Evolutionary conservation across 2,797 vertebrate genomes (phyloP), one percentile per base, ranked within the genome.

Genomic region (Taenioides sp.): DNA sequence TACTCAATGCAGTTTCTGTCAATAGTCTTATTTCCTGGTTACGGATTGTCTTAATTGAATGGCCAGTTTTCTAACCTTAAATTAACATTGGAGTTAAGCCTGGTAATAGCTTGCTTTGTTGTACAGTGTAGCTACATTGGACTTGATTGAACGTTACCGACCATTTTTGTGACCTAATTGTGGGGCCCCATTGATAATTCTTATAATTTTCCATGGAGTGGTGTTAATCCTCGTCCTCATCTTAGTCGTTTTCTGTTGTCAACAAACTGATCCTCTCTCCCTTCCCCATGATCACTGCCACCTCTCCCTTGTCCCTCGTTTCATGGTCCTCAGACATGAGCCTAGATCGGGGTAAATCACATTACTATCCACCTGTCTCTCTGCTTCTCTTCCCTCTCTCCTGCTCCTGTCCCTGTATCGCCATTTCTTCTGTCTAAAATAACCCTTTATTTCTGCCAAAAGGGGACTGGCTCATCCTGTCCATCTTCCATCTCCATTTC

Each of bases 331-430:
- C 95, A 97, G 96, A 97, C 93, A 93, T 96, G 96, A 96, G 95
- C 93, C 92, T 93, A 94, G 94, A 96, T 90, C 95, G 95, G 93
- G 96, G 96, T 97, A 98, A 98, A 96, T 96, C 91, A 94, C 92
- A 78, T 86, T 88, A 89, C 88, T 85, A 69, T 92, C 87, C 78
- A 88, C 90, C 83, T 80, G 78, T 77, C 73, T 88, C 77, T 75
- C 83, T 84, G 78, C 66, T 68, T 80, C 79, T 78, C 64, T 59
- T 87, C 81, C 79, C 0, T 80, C 0, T 80, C 73, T 83, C 70
- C 83, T 73, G 70, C 34, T 71, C 68, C 75, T 84, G 82, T 82
- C 81, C 79, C 67, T 84, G 76, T 85, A 25, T 78, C 76, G 83
- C 79, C 77, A 77, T 86, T 84, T 74, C 76, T 79, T 81, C 80